Percentiles rank a stretch among this genome's conserved stretches.
Evolutionary conservation across 2,113 vertebrate genomes (phyloP).

Genomic region (Pachycephala philippinensis): DNA sequence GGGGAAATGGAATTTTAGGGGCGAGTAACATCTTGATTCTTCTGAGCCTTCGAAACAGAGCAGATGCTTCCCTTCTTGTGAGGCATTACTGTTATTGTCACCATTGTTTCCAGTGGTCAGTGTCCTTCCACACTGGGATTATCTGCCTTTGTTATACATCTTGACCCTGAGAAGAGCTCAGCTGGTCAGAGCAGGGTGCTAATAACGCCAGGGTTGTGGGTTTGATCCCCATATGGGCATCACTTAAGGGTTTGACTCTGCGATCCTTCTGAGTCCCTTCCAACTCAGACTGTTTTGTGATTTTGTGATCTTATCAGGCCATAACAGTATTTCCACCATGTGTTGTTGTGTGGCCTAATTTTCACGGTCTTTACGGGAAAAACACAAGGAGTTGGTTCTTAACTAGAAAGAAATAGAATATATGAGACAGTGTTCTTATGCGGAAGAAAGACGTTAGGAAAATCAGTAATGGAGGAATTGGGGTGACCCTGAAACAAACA

Average conservation of each 20-base stretch:
- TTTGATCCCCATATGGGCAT: not conserved
- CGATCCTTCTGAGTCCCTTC: not conserved
- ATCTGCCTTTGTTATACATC: not conserved
- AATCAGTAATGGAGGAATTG: not conserved
- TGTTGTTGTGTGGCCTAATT: not conserved
- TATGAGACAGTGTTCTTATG: not conserved
- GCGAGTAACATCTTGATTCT: not conserved
- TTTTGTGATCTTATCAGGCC: not conserved
- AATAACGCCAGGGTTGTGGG: not conserved
- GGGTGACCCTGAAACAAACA: not conserved
- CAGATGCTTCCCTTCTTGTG: not conserved
- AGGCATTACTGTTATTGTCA: not conserved
- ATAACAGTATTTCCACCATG: not conserved
- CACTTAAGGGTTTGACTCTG: not conserved
- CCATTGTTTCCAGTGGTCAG: not conserved
- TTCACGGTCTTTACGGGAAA: not conserved
- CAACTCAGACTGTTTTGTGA: not conserved
- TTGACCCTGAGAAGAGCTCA: not conserved
- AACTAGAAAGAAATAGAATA: not conserved
- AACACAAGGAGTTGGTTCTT: not conserved
- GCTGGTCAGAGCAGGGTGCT: not conserved
- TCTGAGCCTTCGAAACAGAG: not conserved
- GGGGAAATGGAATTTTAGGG: not conserved
- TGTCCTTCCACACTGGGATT: not conserved
- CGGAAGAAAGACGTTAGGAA: not conserved